phyloP scores from a whole-genome alignment of 2,797 vertebrate genomes.

The Pogonophryne albipinna region DNA sequence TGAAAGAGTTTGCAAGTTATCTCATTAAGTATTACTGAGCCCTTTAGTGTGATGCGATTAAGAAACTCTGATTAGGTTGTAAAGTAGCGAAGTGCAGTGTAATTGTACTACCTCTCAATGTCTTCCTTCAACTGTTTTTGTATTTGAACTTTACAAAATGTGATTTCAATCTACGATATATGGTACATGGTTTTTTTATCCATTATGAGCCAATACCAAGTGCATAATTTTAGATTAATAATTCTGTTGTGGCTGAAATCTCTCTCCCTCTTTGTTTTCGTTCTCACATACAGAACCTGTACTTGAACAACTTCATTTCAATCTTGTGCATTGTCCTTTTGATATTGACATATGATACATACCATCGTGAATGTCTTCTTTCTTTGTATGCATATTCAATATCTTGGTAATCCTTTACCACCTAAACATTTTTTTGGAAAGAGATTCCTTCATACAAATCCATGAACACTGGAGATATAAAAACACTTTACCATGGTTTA shows the following conservation, averaged over 20 bases:
- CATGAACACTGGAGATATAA: background rate
- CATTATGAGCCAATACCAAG: background rate
- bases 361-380: background rate
- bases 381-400: background rate
- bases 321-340: background rate
- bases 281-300: constrained; percentile 3
- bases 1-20: constrained; percentile 68
- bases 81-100: constrained; percentile 44
- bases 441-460: background rate
- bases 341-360: background rate
- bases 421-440: background rate
- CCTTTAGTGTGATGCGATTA: constrained; percentile 71
- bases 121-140: constrained; percentile 33
- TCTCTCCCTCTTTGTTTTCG: background rate
- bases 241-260: background rate
- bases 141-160: constrained; percentile 13
- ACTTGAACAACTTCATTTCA: background rate
- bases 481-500: background rate
- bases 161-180: background rate
- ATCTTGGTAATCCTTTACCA: background rate
- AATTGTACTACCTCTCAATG: constrained; percentile 42
- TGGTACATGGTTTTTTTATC: background rate
- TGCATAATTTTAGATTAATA: background rate
- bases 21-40: constrained; percentile 74
- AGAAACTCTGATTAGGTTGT: constrained; percentile 67